phyloP scores from a whole-genome alignment of 2,888 invertebrate genomes.

The Eretmocerus hayati region DNA sequence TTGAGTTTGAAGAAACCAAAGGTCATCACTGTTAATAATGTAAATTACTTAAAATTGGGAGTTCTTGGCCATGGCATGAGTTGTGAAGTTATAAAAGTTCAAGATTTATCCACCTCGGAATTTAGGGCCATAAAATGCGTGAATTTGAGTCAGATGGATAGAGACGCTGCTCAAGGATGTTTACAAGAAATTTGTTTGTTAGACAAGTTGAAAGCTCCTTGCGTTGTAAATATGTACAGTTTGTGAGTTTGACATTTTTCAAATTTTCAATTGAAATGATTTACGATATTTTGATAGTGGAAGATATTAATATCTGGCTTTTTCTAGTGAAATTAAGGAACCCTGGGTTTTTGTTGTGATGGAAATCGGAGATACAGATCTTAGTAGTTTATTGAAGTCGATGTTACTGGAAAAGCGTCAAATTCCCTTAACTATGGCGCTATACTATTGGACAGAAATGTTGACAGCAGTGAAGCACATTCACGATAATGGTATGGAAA shows the following conservation, averaged over 20 bases:
- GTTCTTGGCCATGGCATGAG: constrained; percentile 85
- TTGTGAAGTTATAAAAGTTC: constrained; percentile 68
- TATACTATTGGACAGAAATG: constrained; percentile 93
- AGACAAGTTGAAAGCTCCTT: constrained; percentile 71
- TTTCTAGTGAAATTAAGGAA: constrained; percentile 58
- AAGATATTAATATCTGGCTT: not conserved
- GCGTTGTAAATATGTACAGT: constrained; percentile 78
- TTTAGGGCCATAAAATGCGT: constrained; percentile 79
- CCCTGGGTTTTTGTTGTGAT: constrained; percentile 70
- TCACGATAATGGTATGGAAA: constrained; percentile 71
- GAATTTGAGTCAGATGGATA: constrained; percentile 64
- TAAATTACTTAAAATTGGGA: constrained; percentile 66
- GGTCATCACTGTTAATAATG: constrained; percentile 61
- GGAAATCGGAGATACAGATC: constrained; percentile 89
- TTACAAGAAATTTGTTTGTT: constrained; percentile 84
- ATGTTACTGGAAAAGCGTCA: constrained; percentile 43
- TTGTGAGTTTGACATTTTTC: constrained; percentile 60
- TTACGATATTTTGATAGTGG: not conserved
- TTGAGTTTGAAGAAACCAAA: not conserved
- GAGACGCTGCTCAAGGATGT: constrained; percentile 67
- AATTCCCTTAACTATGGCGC: constrained; percentile 67
- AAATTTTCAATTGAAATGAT: not conserved
- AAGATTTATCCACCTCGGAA: constrained; percentile 59
- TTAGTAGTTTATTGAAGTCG: constrained; percentile 66
- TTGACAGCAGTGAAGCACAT: constrained; percentile 83